Percentiles rank a stretch among this genome's conserved stretches.
Evolutionary conservation across 2,113 vertebrate species (phyloP).

Genomic region (Phrynosoma platyrhinos): DNA sequence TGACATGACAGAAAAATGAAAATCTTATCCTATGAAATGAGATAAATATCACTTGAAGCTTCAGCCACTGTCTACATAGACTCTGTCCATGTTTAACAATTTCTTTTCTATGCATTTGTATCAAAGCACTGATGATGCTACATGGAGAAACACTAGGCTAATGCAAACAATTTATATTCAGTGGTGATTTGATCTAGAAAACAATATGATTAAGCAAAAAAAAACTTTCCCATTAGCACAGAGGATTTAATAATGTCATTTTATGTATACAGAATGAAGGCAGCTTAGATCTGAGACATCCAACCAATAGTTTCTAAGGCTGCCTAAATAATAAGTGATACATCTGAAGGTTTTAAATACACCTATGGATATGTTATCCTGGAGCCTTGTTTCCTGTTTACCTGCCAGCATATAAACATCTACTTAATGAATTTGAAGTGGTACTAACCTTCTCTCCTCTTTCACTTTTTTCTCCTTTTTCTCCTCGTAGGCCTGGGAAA

Average conservation of each 20-base stretch:
- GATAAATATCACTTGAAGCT: neutral
- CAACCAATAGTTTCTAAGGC: neutral
- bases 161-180: neutral
- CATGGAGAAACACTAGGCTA: neutral
- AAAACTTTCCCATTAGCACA: neutral
- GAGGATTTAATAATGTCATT: neutral
- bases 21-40: neutral
- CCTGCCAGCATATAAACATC: neutral
- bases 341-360: neutral
- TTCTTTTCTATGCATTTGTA: neutral
- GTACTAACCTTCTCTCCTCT: conserved; percentile 90
- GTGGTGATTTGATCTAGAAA: neutral
- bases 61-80: neutral
- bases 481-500: conserved; percentile 91
- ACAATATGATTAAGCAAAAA: neutral
- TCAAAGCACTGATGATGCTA: neutral
- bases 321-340: neutral
- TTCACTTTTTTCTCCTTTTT: conserved; percentile 90
- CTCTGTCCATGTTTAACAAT: fast-evolving
- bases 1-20: conserved; percentile 30
- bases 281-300: neutral
- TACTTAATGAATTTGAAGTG: neutral
- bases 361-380: neutral
- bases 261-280: neutral
- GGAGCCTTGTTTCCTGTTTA: neutral